A percentile compares a stretch with the other conserved stretches of the same genome.
phyloP scores from a whole-genome alignment of 2,113 vertebrate genomes.

The Grantiella picta region DNA sequence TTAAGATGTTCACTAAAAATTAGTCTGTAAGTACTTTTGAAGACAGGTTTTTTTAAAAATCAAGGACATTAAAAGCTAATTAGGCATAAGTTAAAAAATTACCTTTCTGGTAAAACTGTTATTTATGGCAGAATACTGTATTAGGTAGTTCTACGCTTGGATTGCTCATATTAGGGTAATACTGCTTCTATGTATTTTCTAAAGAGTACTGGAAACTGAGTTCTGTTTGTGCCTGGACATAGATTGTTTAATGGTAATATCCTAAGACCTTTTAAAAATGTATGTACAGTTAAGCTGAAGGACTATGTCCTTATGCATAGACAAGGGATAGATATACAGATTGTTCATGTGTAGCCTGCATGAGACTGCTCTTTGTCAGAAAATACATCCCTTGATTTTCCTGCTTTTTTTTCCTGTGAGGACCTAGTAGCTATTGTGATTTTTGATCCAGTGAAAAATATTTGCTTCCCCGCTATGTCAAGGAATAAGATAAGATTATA shows the following conservation, averaged over 20 bases:
- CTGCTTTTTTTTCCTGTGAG: neutral
- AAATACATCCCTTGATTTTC: neutral
- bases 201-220: neutral
- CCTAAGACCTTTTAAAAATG: neutral
- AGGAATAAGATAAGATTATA: neutral
- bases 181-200: neutral
- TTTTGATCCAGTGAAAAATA: neutral
- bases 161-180: neutral
- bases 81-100: neutral
- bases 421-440: neutral
- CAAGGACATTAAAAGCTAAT: neutral
- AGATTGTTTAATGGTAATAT: neutral
- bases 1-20: neutral
- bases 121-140: neutral
- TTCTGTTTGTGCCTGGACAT: neutral
- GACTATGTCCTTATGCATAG: neutral
- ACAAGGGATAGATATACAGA: neutral
- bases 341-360: neutral
- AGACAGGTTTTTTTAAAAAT: neutral
- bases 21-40: neutral
- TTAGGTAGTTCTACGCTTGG: neutral
- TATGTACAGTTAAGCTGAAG: neutral
- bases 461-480: fast-evolving
- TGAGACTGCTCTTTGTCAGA: neutral
- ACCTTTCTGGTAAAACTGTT: neutral